These are phyloP conservation scores for Eclectus roratus DNA, from an alignment of 2,113 vertebrate genomes.

Conservation along the genomic window DNA sequence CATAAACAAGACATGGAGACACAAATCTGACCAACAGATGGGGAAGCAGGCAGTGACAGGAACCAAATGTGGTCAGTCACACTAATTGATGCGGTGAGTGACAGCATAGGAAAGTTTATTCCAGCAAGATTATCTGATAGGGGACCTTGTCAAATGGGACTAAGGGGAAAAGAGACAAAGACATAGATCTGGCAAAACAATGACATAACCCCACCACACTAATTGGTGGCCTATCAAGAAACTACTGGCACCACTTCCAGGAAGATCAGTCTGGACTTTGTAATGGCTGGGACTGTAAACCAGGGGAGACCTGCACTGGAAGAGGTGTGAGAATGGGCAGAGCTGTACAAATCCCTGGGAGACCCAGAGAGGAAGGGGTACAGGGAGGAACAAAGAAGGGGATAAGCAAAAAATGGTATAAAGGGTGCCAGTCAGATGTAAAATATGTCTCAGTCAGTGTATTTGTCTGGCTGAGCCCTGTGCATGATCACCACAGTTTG, in stretches of 20 bases:
- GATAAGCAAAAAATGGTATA: not conserved
- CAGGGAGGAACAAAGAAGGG: not conserved
- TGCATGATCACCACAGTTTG: not conserved
- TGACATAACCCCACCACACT: not conserved
- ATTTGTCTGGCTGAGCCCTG: not conserved
- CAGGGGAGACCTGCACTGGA: not conserved
- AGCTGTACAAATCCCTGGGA: not conserved
- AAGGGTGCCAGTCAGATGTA: not conserved
- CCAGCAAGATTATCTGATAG: not conserved
- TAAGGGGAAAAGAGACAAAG: not conserved
- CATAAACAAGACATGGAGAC: not conserved
- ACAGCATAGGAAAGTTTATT: not conserved
- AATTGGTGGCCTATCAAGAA: not conserved
- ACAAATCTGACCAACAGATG: not conserved
- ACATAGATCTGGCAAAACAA: not conserved
- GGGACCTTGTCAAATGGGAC: not conserved
- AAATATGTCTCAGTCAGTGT: fast-evolving
- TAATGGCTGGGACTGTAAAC: not conserved
- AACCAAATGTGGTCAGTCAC: not conserved
- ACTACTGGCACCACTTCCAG: not conserved
- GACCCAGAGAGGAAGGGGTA: fast-evolving
- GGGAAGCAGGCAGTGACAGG: not conserved
- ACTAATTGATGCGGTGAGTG: too few species aligned
- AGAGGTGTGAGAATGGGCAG: not conserved
- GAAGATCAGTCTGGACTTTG: not conserved